These are phyloP conservation scores for Taphrorychus bicolor DNA, from an alignment of 2,888 invertebrate genomes.

Conservation along the genomic window DNA sequence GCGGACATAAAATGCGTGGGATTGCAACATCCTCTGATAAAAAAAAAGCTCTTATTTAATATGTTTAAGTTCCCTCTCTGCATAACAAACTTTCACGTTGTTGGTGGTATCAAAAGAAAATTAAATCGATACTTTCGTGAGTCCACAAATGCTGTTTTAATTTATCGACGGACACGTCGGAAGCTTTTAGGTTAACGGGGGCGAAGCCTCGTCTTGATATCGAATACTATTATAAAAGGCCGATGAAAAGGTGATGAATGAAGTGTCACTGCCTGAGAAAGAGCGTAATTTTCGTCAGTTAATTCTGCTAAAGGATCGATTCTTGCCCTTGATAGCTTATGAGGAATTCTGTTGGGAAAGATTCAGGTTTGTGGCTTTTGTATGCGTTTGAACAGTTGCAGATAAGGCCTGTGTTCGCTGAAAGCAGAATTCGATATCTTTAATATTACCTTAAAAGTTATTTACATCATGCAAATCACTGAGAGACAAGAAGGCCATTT, in stretches of 20 bases:
- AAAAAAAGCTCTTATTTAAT: too few relatives aligned
- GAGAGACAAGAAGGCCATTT: too few relatives aligned
- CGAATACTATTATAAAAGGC: conserved; percentile 8
- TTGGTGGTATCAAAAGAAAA: too few relatives aligned
- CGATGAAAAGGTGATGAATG: conserved; percentile 14
- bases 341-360: background rate
- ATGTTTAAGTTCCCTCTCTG: too few relatives aligned
- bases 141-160: conserved; percentile 7
- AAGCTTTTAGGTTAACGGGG: conserved; percentile 13
- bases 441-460: too few relatives aligned
- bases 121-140: background rate
- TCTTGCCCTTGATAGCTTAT: background rate
- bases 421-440: too few relatives aligned
- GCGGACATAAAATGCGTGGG: background rate
- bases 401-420: too few relatives aligned
- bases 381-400: background rate
- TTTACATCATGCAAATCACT: too few relatives aligned
- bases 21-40: too few relatives aligned
- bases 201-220: conserved; percentile 6
- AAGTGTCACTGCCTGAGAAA: conserved; percentile 14
- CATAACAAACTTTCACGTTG: too few relatives aligned
- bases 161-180: conserved; percentile 21
- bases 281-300: conserved; percentile 5
- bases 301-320: conserved; percentile 4
- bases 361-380: background rate